phyloP scores from a whole-genome alignment of 2,113 vertebrate species.

The Corythaeola cristata region DNA sequence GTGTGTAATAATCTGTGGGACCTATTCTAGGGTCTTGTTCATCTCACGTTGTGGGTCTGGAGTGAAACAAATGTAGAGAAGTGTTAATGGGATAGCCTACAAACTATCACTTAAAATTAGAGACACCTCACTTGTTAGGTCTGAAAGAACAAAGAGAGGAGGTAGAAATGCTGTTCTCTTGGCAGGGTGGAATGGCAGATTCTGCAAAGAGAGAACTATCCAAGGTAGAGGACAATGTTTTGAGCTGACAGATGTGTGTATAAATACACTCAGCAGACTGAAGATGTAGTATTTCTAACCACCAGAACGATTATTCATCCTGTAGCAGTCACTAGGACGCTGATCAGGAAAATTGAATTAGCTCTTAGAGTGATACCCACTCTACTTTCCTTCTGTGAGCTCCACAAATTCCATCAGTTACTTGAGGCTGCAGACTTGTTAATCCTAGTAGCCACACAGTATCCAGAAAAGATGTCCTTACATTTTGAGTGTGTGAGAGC shows the following conservation, averaged over 20 bases:
- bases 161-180: background rate
- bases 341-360: background rate
- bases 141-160: background rate
- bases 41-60: background rate
- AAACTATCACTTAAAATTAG: background rate
- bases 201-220: background rate
- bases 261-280: background rate
- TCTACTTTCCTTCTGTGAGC: background rate
- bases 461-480: background rate
- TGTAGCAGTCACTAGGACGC: background rate
- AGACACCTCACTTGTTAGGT: background rate
- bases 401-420: background rate
- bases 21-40: background rate
- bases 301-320: background rate
- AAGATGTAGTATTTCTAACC: background rate
- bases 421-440: background rate
- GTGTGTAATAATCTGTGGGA: background rate
- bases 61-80: background rate
- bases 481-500: background rate
- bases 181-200: background rate
- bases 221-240: background rate
- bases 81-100: background rate
- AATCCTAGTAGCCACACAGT: background rate
- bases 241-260: background rate
- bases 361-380: background rate